These are phyloP conservation scores for Odontomachus brunneus DNA, from an alignment of 1,140 invertebrate species.

Conservation along the genomic window DNA sequence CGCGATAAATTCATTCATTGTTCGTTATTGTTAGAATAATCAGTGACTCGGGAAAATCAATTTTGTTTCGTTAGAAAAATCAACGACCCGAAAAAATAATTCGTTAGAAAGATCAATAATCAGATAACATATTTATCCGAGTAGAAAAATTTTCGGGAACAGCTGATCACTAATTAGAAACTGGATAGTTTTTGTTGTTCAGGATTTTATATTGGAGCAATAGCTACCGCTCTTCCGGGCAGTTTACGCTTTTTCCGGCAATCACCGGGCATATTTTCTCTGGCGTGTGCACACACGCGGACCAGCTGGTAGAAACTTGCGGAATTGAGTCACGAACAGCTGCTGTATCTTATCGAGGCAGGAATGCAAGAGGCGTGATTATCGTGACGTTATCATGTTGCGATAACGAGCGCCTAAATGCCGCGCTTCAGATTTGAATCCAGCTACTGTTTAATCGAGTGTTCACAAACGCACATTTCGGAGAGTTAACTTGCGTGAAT, in stretches of 20 bases:
- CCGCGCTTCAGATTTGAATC: conserved; percentile 36
- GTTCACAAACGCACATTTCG: not conserved
- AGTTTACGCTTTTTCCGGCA: not conserved
- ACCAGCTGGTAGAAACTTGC: not conserved
- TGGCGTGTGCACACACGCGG: not conserved
- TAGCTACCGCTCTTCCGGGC: not conserved
- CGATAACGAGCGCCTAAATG: conserved; percentile 45
- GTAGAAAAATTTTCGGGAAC: too few species aligned
- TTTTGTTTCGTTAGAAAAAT: too few species aligned
- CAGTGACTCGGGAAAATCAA: too few species aligned
- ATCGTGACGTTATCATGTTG: conserved; percentile 35
- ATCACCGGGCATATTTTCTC: not conserved
- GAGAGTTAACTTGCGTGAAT: not conserved
- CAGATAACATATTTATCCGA: too few species aligned
- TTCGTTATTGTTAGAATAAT: too few species aligned
- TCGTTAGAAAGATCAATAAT: too few species aligned
- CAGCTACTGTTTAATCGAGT: conserved; percentile 33
- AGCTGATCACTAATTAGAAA: too few species aligned
- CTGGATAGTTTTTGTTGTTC: too few species aligned
- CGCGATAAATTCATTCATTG: too few species aligned
- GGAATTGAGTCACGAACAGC: conserved; percentile 54
- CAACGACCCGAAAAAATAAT: too few species aligned
- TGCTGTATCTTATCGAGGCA: conserved; percentile 49
- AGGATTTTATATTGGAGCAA: not conserved
- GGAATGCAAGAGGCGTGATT: conserved; percentile 59